phyloP scores from a whole-genome alignment of 2,797 vertebrate genomes.

The Gymnothorax reevesii region DNA sequence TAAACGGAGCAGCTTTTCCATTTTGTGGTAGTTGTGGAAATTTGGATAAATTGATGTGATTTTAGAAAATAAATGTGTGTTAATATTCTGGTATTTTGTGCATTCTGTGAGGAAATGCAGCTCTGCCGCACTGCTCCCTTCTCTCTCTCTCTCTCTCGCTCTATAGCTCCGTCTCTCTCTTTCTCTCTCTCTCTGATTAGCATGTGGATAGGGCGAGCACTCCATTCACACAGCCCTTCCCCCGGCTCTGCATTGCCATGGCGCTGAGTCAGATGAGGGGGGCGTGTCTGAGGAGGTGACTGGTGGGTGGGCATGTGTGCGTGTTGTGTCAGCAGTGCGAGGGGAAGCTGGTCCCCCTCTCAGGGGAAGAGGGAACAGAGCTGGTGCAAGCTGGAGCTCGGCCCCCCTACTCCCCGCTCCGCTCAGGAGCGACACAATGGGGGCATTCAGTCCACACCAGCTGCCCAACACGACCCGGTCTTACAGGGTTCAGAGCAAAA shows the following conservation, averaged over 20 bases:
- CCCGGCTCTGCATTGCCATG: slow-evolving; percentile 21
- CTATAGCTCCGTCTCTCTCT: no score
- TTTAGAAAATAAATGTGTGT: no score
- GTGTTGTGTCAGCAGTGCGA: no score
- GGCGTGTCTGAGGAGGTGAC: neutral
- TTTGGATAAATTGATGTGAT: no score
- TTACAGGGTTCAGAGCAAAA: no score
- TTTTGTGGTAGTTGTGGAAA: no score
- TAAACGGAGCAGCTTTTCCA: no score
- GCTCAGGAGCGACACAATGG: slow-evolving; percentile 5
- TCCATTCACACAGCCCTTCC: neutral
- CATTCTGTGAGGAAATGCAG: no score
- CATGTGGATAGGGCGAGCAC: neutral
- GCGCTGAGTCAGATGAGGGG: slow-evolving; percentile 6
- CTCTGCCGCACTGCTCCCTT: no score
- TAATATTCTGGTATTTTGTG: no score
- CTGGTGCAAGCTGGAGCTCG: neutral
- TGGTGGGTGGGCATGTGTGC: neutral
- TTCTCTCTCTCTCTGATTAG: neutral
- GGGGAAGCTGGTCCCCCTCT: neutral
- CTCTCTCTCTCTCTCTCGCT: no score
- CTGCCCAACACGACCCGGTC: neutral
- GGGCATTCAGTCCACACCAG: slow-evolving; percentile 26
- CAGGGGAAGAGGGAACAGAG: neutral
- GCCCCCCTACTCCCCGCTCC: neutral